Conservation (phyloP, 2,888 invertebrate species). For the Drosophila multiciliata region DNA sequence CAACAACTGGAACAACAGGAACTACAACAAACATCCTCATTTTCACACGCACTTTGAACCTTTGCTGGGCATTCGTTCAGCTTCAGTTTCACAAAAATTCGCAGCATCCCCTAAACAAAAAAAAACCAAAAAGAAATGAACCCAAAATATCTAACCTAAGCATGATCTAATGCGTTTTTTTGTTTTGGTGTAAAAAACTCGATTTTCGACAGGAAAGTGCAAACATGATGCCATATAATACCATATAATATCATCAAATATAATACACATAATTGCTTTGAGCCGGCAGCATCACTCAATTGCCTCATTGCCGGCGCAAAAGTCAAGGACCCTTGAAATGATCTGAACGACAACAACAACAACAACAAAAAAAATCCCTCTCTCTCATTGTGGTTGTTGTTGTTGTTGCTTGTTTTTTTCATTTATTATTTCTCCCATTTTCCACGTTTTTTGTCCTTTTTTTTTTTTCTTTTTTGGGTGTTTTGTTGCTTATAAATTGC, state of each 20-base stretch:
- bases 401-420: conserved; percentile 46
- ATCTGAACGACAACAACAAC: conserved; percentile 65
- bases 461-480: conserved; percentile 67
- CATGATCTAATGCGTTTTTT: conserved; percentile 51
- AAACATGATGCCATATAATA: conserved; percentile 80
- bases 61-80: conserved; percentile 35
- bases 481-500: conserved; percentile 80
- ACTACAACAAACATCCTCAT: conserved; percentile 64
- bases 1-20: conserved; percentile 46
- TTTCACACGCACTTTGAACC: conserved; percentile 82
- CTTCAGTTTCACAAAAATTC: conserved; percentile 17
- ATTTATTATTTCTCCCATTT: conserved; percentile 76
- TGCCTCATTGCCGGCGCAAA: conserved; percentile 63
- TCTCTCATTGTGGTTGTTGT: conserved; percentile 31
- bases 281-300: conserved; percentile 61
- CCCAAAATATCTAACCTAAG: conserved; percentile 39
- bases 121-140: not conserved
- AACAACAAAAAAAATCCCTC: conserved; percentile 46
- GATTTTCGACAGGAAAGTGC: conserved; percentile 83
- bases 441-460: conserved; percentile 47
- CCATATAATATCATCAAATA: conserved; percentile 43
- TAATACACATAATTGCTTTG: conserved; percentile 55
- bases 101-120: conserved; percentile 71
- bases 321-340: conserved; percentile 84
- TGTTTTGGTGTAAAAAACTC: conserved; percentile 81